Evolutionary conservation across 1,140 invertebrate species (phyloP).

Genomic region (Leptestheria dahalacensis): DNA sequence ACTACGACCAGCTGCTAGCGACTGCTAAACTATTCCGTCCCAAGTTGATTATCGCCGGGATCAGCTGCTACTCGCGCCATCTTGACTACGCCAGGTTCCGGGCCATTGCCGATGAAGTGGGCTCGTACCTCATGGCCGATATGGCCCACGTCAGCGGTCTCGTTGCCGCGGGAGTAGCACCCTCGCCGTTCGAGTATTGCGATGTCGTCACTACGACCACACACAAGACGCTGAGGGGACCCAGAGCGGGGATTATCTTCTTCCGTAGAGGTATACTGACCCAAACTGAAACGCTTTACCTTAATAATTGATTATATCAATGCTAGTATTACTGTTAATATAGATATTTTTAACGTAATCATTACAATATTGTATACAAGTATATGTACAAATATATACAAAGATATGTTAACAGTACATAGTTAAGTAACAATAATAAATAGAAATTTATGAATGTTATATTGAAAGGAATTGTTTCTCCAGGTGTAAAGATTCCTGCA

Average conservation of each 20-base stretch:
- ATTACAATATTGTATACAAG: too few species aligned
- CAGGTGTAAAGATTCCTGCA: slow-evolving; percentile 41
- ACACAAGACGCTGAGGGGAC: slow-evolving; percentile 46
- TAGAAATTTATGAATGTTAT: neutral
- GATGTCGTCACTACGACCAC: slow-evolving; percentile 74
- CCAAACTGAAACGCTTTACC: neutral
- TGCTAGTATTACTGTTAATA: too few species aligned
- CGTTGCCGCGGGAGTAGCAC: slow-evolving; percentile 70
- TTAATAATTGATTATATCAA: too few species aligned
- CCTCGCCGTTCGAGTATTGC: slow-evolving; percentile 81
- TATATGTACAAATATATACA: neutral
- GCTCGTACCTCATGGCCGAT: slow-evolving; percentile 79
- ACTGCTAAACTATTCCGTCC: slow-evolving; percentile 80
- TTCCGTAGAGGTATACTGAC: slow-evolving; percentile 32
- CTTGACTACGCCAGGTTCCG: slow-evolving; percentile 79
- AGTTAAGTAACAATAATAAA: neutral
- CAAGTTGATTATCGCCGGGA: slow-evolving; percentile 77
- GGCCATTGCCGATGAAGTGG: slow-evolving; percentile 71
- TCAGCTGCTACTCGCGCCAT: slow-evolving; percentile 61
- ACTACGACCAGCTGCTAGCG: slow-evolving; percentile 76
- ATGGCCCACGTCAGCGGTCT: slow-evolving; percentile 91
- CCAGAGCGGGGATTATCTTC: slow-evolving; percentile 39
- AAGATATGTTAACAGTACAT: neutral
- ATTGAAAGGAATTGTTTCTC: slow-evolving; percentile 7
- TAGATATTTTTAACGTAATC: too few species aligned